Evolutionary conservation across 2,797 vertebrate species (phyloP).

Genomic region (Spea hammondii): DNA sequence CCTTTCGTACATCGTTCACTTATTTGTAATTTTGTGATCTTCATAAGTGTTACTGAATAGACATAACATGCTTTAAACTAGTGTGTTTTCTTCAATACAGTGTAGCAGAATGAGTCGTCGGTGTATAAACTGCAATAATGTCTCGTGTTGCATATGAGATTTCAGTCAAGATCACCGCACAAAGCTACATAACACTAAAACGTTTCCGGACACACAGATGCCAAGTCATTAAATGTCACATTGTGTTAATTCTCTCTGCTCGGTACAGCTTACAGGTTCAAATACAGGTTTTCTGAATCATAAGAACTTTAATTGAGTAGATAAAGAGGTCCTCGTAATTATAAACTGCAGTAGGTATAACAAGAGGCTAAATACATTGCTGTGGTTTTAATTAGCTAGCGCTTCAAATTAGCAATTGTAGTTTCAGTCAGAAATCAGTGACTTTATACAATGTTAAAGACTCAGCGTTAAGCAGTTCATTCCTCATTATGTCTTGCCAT

Average conservation of each 20-base stretch:
- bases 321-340: constrained; percentile 82
- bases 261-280: constrained; percentile 62
- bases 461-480: constrained; percentile 71
- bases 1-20: neutral
- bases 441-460: constrained; percentile 72
- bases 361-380: constrained; percentile 84
- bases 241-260: constrained; percentile 51
- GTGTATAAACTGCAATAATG: neutral
- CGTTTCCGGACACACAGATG: neutral
- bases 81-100: too few species aligned
- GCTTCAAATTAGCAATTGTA: constrained; percentile 85
- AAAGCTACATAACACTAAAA: neutral
- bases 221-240: constrained; percentile 35
- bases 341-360: constrained; percentile 83
- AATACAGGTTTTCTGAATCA: constrained; percentile 65
- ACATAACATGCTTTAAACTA: neutral
- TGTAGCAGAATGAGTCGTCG: too few species aligned
- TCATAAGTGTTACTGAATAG: neutral
- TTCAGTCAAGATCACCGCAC: neutral
- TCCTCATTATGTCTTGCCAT: constrained; percentile 74
- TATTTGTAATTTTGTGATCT: constrained; percentile 3
- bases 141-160: neutral
- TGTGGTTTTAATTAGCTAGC: constrained; percentile 84
- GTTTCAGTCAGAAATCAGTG: constrained; percentile 80
- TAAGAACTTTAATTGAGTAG: constrained; percentile 76